Evolutionary conservation across 2,888 invertebrate species (phyloP), one percentile per base, ranked within the genome.

Genomic region (Cabera pusaria): DNA sequence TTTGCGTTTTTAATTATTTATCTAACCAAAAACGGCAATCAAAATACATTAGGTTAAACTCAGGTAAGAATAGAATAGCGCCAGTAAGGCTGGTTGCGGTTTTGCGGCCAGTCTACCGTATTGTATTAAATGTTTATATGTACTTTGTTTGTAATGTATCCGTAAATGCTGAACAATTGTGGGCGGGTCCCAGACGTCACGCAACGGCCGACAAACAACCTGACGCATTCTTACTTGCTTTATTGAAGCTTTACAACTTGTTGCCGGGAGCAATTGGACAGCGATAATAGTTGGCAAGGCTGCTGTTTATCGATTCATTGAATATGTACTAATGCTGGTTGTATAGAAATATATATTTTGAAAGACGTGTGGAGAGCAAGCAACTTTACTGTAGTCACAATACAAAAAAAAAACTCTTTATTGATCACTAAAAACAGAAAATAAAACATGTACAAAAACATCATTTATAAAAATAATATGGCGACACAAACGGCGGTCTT

Each of bases 101-200:
- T 37, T 36, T 17, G 39, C 33, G 32, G 33, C 21, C 6, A 24
- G 17, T 21, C 19, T 26, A 21, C 10, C 3, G 19, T 17, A 8
- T 17, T 17, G 29, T 41, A 1, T 7, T 10, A 9, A 27, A 5
- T 31, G 22, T 32, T 39, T 4, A 18, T 29, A 7, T 27, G 18
- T 22, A 10, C 11, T 28, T 22, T 14, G 23, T 18, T 10, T 23
- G 20, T n/a, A 23, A 23, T 28, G 12, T n/a, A 31, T 4, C 23
- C 6, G 6, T 6, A 2, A 46, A 44, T 44, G 40, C 55, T 48
- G 32, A 50, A 55, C 52, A 59, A 52, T 53, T 59, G 73, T 56
- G 65, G 77, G 79, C 72, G 71, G 62, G 71, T 62, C 66, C 38
- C 59, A 14, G 16, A 63, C 78, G 78, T 77, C 77, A 77, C 53